phyloP scores from a whole-genome alignment of 1,140 invertebrate genomes.

The Eriosoma lanigerum region DNA sequence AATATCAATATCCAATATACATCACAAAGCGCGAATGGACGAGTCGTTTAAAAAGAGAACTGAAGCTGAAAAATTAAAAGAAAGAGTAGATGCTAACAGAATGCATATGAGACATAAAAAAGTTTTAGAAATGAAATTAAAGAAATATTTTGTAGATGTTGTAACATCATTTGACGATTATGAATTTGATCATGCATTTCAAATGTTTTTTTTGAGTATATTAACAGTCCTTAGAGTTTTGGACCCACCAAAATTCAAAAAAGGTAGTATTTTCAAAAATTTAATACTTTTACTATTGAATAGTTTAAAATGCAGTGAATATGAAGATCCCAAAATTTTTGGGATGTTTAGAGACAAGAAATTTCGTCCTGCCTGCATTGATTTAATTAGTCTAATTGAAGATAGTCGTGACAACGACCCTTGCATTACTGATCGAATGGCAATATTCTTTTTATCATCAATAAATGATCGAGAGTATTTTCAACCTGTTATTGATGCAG shows the following conservation, averaged over 20 bases:
- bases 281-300: slow-evolving; percentile 37
- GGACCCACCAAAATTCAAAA: slow-evolving; percentile 37
- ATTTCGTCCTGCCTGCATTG: slow-evolving; percentile 32
- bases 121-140: slow-evolving; percentile 20
- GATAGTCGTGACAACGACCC: slow-evolving; percentile 18
- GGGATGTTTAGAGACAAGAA: not conserved
- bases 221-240: slow-evolving; percentile 35
- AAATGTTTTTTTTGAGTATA: slow-evolving; percentile 43
- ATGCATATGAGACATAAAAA: slow-evolving; percentile 20
- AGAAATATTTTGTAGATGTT: not conserved
- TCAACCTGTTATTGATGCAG: not conserved
- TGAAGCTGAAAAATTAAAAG: slow-evolving; percentile 46
- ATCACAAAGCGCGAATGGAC: slow-evolving; percentile 38
- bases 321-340: slow-evolving; percentile 19
- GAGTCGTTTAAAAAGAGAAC: slow-evolving; percentile 36
- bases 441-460: slow-evolving; percentile 39
- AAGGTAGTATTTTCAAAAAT: slow-evolving; percentile 45
- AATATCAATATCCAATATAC: slow-evolving; percentile 37
- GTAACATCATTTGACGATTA: not conserved
- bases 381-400: slow-evolving; percentile 38
- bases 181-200: slow-evolving; percentile 29
- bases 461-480: slow-evolving; percentile 8
- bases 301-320: slow-evolving; percentile 10
- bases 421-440: slow-evolving; percentile 1
- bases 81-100: slow-evolving; percentile 36